Conservation (phyloP, 2,797 vertebrate genomes). For the Amazona finschi region DNA sequence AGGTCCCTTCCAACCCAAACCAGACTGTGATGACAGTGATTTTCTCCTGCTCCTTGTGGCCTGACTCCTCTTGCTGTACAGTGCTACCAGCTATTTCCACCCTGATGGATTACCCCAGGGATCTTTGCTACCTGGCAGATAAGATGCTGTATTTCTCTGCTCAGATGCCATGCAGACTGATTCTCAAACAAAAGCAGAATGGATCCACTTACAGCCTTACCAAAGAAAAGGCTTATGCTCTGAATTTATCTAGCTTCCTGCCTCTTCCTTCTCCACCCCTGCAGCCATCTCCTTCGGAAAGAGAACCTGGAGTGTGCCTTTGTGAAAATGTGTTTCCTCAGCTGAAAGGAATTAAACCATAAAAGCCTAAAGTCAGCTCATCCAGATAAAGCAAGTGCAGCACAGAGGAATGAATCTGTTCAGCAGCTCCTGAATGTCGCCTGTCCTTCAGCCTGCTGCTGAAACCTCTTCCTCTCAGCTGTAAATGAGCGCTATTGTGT, state of each 20-base stretch:
- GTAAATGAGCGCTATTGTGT: background rate
- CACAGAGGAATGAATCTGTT: conserved; percentile 25
- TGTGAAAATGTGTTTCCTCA: conserved; percentile 51
- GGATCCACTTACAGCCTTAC: background rate
- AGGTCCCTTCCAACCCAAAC: background rate
- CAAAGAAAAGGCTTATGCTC: background rate
- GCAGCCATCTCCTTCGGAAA: conserved; percentile 4
- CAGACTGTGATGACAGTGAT: background rate
- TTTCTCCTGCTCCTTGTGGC: background rate
- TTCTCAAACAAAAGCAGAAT: background rate
- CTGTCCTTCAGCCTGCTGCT: conserved; percentile 46
- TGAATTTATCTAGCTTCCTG: background rate
- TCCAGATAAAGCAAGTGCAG: conserved; percentile 45
- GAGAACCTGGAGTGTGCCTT: background rate
- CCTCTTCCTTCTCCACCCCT: background rate
- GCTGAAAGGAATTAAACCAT: conserved; percentile 62
- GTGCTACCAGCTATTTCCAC: background rate
- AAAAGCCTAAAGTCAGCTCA: conserved; percentile 48
- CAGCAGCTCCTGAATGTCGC: conserved; percentile 19
- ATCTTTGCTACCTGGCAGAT: background rate
- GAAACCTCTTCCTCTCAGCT: conserved; percentile 10
- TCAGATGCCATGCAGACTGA: background rate
- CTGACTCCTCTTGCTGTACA: background rate
- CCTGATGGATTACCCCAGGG: background rate
- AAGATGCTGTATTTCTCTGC: background rate